Conservation (phyloP, 1,140 invertebrate genomes). For the Drepana arcuata region DNA sequence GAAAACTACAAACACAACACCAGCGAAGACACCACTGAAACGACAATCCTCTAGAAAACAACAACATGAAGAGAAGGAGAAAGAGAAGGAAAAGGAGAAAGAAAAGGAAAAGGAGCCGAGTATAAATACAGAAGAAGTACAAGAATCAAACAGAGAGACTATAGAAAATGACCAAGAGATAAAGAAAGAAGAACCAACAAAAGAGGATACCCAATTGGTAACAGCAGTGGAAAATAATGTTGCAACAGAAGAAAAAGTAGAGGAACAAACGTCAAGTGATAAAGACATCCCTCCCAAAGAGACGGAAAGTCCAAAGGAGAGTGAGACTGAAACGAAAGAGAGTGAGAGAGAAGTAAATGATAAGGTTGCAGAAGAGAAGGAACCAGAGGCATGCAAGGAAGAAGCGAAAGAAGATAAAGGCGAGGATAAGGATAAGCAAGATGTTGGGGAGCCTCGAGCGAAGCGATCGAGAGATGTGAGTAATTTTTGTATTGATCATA, state of each 20-base stretch:
- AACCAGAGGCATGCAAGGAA: slow-evolving; percentile 10
- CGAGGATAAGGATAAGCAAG: slow-evolving; percentile 19
- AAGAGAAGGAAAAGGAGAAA: slow-evolving; percentile 9
- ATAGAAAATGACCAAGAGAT: neutral
- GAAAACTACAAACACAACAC: slow-evolving; percentile 31
- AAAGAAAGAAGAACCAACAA: too few species aligned
- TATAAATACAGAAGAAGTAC: neutral
- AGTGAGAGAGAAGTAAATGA: slow-evolving; percentile 16
- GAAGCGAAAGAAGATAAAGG: slow-evolving; percentile 12
- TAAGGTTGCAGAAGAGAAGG: slow-evolving; percentile 9
- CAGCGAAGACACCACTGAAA: slow-evolving; percentile 32
- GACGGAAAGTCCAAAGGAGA: neutral
- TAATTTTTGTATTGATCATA: slow-evolving; percentile 3
- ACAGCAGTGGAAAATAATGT: too few species aligned
- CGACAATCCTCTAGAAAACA: slow-evolving; percentile 39
- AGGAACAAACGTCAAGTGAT: neutral
- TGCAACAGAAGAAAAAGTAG: neutral
- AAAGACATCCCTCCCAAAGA: neutral
- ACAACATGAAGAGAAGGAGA: slow-evolving; percentile 17
- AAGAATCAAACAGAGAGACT: neutral
- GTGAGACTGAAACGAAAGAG: slow-evolving; percentile 7
- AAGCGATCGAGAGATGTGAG: slow-evolving; percentile 56
- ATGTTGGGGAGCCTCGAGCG: slow-evolving; percentile 41
- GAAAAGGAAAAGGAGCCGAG: slow-evolving; percentile 3
- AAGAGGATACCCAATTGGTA: too few species aligned